Evolutionary conservation across 2,888 invertebrate genomes (phyloP), one percentile per base, ranked within the genome.

Genomic region (Troides oblongomaculatus): DNA sequence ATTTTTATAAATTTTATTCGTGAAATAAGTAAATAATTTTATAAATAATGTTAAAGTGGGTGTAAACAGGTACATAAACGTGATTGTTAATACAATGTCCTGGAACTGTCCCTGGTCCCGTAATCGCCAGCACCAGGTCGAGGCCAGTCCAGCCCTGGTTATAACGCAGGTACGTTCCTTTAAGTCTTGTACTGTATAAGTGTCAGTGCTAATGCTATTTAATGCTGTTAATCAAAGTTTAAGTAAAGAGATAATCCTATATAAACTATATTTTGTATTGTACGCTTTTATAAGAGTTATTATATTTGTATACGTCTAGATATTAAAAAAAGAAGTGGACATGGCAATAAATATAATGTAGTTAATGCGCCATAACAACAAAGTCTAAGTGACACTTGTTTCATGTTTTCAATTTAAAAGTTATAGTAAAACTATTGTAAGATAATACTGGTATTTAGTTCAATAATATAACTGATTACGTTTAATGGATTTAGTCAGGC

Each of bases 101-200:
- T 91, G 90, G 91, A 88, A 78, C 73, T 92, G 92, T 74, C 90
- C 90, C 77, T 92, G 92, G 92, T 90, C 92, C 72, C 86, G 86
- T 64, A 86, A 86, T 73, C 87, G 85, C 67, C 88, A 84, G 81
- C 82, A 82, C 68, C 83, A 86, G 74, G 80, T 82, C 57, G 82
- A 79, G 77, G 85, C 88, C 79, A 88, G 85, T 75, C 83, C 84
- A 70, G 86, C 87, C 67, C 85, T 86, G 66, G 78, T 87, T 72
- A 75, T 86, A 68, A 73, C 83, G 67, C 85, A 90, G 91, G 92
- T 92, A 83, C 78, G 90, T 85, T 75, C 21, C 17, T 1, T 50
- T 39, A 63, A 63, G 0, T 12, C 14, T 14, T 46, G 14, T 14
- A 46, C 46, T 2, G 12, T 39, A 39, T 14, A 14, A 14, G 12